Conservation (phyloP, 2,797 vertebrate species). For the Parotocinclus haroldoi region DNA sequence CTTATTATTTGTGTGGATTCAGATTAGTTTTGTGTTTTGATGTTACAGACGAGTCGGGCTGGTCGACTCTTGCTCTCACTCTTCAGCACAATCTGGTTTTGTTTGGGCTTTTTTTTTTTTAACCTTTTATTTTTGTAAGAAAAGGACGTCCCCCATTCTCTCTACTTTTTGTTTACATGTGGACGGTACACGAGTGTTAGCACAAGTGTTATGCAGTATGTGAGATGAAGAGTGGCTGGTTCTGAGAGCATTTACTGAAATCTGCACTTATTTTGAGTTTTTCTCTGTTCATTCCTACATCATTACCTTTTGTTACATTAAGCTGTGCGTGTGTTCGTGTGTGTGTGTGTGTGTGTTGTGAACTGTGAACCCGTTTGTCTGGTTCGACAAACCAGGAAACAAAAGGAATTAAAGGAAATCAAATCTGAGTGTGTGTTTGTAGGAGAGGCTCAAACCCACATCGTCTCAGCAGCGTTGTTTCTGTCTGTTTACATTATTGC, state of each 20-base stretch:
- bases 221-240: not conserved
- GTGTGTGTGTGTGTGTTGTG: constrained; percentile 42
- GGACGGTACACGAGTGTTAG: not conserved
- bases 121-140: not conserved
- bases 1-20: no score
- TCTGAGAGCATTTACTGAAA: not conserved
- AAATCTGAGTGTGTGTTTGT: constrained; percentile 63
- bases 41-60: not conserved
- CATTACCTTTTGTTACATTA: not conserved
- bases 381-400: constrained; percentile 62
- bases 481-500: not conserved
- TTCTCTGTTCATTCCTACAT: not conserved
- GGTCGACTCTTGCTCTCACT: constrained; percentile 9
- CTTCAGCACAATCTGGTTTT: not conserved
- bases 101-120: no score
- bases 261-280: not conserved
- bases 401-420: constrained; percentile 61
- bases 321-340: constrained; percentile 52
- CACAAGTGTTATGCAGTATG: not conserved
- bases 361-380: constrained; percentile 58
- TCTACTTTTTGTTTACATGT: constrained; percentile 18
- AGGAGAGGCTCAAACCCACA: constrained; percentile 30
- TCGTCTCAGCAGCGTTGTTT: not conserved
- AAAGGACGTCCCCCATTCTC: not conserved
- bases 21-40: no score